Evolutionary conservation across 2,888 invertebrate species (phyloP).

Genomic region (Pteria penguin): DNA sequence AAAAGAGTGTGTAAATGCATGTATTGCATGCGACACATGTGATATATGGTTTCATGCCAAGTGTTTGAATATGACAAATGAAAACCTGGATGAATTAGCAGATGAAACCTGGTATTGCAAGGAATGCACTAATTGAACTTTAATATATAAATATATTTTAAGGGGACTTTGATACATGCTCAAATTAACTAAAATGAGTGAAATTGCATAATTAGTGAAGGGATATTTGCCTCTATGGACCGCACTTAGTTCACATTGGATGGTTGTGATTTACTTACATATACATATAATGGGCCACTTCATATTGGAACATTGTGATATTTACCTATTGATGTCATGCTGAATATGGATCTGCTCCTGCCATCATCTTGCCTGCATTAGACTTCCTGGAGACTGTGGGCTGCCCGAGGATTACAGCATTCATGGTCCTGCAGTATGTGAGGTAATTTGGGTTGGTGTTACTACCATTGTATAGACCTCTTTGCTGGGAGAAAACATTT

Average conservation of each 20-base stretch:
- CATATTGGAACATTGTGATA: too few relatives aligned
- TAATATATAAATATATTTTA: too few relatives aligned
- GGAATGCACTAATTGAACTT: not conserved
- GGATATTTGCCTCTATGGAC: too few relatives aligned
- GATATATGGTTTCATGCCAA: conserved; percentile 2
- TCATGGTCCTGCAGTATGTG: conserved; percentile 32
- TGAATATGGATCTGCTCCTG: not conserved
- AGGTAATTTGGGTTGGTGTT: conserved; percentile 40
- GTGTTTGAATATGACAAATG: not conserved
- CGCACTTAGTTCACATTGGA: too few relatives aligned
- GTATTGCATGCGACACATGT: not conserved
- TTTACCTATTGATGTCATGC: too few relatives aligned
- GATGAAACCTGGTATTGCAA: not conserved
- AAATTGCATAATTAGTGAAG: too few relatives aligned
- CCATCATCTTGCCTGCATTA: not conserved
- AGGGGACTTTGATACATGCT: too few relatives aligned
- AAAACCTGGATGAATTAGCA: not conserved
- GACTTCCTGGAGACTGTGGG: conserved; percentile 28
- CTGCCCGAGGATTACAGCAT: conserved; percentile 32
- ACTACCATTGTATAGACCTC: conserved; percentile 32
- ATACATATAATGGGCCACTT: too few relatives aligned
- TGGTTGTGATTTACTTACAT: too few relatives aligned
- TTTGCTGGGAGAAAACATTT: conserved; percentile 39
- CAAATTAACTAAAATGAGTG: too few relatives aligned
- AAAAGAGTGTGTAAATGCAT: not conserved